phyloP scores from a whole-genome alignment of 2,113 vertebrate species.

The Struthio camelus region DNA sequence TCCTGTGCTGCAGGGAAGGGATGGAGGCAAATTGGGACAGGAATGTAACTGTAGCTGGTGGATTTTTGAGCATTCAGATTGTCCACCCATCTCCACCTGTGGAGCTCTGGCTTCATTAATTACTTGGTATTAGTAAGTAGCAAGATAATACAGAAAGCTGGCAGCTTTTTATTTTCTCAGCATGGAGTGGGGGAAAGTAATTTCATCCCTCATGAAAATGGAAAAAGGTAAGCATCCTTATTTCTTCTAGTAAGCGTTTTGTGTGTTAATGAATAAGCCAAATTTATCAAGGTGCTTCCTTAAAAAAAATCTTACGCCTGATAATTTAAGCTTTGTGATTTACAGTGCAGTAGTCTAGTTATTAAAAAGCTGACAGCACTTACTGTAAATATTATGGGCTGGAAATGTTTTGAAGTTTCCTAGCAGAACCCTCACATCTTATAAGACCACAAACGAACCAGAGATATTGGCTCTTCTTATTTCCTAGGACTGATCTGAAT shows the following conservation, averaged over 20 bases:
- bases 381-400: neutral
- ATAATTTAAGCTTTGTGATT: neutral
- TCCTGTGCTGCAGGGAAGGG: neutral
- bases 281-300: neutral
- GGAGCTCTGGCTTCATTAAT: slow-evolving; percentile 47
- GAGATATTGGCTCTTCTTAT: neutral
- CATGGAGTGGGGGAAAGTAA: neutral
- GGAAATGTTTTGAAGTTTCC: neutral
- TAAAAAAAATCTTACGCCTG: neutral
- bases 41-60: neutral
- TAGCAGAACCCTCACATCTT: neutral
- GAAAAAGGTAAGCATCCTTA: neutral
- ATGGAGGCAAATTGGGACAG: neutral
- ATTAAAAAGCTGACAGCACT: neutral
- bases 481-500: neutral
- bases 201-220: neutral
- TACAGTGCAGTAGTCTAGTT: neutral
- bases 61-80: slow-evolving; percentile 14
- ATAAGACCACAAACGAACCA: neutral
- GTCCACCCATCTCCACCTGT: slow-evolving; percentile 3
- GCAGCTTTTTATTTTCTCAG: slow-evolving; percentile 38
- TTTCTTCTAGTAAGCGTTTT: slow-evolving; percentile 11
- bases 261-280: neutral
- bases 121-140: slow-evolving; percentile 34
- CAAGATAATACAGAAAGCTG: neutral